These are phyloP conservation scores for Morone saxatilis DNA, from an alignment of 2,113 vertebrate genomes.

Conservation along the genomic window DNA sequence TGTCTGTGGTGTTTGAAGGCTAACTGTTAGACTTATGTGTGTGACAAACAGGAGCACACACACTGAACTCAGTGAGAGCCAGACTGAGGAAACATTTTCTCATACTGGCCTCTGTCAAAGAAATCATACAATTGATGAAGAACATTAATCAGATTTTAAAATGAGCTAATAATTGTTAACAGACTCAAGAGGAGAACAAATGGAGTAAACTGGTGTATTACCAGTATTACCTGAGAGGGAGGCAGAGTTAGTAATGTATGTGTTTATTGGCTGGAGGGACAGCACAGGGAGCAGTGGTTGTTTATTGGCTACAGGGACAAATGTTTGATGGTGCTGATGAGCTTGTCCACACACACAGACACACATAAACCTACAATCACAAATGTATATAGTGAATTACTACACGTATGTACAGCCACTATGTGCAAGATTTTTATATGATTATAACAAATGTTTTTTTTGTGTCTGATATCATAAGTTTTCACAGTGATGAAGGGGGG, in stretches of 20 bases:
- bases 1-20: conserved; percentile 63
- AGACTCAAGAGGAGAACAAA: conserved; percentile 44
- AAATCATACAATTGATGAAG: conserved; percentile 24
- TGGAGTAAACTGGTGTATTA: neutral
- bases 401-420: neutral
- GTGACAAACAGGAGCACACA: conserved; percentile 51
- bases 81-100: conserved; percentile 46
- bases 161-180: conserved; percentile 28
- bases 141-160: conserved; percentile 41
- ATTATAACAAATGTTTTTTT: neutral
- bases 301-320: conserved; percentile 34
- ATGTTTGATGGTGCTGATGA: conserved; percentile 8
- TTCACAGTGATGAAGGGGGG: neutral
- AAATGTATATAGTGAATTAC: neutral
- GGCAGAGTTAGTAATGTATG: conserved; percentile 30
- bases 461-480: neutral
- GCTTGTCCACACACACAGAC: conserved; percentile 26
- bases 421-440: neutral
- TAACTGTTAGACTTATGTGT: conserved; percentile 42
- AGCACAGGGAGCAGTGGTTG: conserved; percentile 43
- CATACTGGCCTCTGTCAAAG: conserved; percentile 14
- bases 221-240: conserved; percentile 49
- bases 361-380: conserved; percentile 3
- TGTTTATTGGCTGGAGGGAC: conserved; percentile 57
- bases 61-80: conserved; percentile 31